Conservation (phyloP, 1,140 invertebrate genomes). For the Prorops nasuta region DNA sequence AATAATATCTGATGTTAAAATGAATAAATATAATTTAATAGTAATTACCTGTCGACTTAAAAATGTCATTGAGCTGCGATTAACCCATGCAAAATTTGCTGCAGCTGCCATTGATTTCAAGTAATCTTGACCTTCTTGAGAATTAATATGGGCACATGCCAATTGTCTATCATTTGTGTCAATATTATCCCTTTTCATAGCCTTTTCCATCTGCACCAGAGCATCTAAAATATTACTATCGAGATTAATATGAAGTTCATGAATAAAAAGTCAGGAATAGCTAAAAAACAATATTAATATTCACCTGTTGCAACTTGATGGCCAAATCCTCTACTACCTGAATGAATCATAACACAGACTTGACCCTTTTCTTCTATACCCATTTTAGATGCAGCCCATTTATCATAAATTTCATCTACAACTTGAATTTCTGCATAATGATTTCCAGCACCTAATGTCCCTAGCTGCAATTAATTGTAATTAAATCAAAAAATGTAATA, state of each 20-base stretch:
- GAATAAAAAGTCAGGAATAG: neutral
- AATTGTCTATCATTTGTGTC: constrained; percentile 97
- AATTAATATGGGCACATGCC: constrained; percentile 95
- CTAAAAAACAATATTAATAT: no score
- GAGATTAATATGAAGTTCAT: neutral
- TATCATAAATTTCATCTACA: constrained; percentile 98
- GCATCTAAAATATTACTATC: constrained; percentile 68
- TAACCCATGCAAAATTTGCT: constrained; percentile 99
- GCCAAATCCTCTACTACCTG: constrained; percentile 96
- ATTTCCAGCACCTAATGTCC: constrained; percentile 97
- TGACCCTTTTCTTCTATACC: constrained; percentile 95
- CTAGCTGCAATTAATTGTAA: constrained; percentile 65
- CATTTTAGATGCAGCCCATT: constrained; percentile 97
- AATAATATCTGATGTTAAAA: neutral
- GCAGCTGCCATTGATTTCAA: constrained; percentile 98
- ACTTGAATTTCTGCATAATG: constrained; percentile 99
- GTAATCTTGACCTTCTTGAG: constrained; percentile 94
- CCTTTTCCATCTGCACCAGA: constrained; percentile 98
- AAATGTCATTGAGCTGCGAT: constrained; percentile 99
- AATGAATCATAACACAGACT: constrained; percentile 99
- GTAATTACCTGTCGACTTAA: constrained; percentile 78
- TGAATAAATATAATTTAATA: constrained; percentile 2
- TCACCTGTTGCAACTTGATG: constrained; percentile 96
- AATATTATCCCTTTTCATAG: constrained; percentile 98
- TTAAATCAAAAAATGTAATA: no score